Conservation (phyloP, 2,888 invertebrate species). For the Lissocephala sabroskyi region DNA sequence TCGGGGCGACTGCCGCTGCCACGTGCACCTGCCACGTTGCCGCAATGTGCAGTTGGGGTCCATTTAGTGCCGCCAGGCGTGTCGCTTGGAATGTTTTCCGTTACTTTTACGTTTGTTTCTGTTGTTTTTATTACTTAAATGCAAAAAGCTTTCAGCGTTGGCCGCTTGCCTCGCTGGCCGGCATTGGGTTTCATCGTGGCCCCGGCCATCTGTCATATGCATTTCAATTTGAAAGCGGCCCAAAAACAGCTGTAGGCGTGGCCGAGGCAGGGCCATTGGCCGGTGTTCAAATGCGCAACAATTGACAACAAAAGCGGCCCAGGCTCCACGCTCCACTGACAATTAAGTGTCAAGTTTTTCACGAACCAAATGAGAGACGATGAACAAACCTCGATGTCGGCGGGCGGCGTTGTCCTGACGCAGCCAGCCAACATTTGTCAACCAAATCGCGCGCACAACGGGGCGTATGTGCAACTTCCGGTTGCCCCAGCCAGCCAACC, state of each 20-base stretch:
- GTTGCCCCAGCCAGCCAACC: too few species aligned
- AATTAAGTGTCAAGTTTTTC: slow-evolving; percentile 60
- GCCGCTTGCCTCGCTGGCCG: too few species aligned
- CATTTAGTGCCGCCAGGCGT: background rate
- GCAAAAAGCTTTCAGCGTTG: background rate
- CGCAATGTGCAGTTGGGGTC: background rate
- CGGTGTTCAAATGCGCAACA: slow-evolving; percentile 49
- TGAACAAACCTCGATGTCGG: background rate
- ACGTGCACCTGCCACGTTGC: background rate
- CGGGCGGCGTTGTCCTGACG: background rate
- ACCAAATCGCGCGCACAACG: slow-evolving; percentile 32
- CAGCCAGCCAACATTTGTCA: slow-evolving; percentile 38
- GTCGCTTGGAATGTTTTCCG: background rate
- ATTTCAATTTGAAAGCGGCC: too few species aligned
- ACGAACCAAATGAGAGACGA: slow-evolving; percentile 27
- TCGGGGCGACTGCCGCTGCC: background rate
- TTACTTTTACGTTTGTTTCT: background rate
- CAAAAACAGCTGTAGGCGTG: too few species aligned
- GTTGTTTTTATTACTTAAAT: background rate
- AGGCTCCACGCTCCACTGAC: slow-evolving; percentile 34
- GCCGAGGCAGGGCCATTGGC: background rate
- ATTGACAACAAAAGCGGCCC: slow-evolving; percentile 54
- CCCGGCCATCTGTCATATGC: too few species aligned
- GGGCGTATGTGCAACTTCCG: slow-evolving; percentile 55
- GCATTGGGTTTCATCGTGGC: too few species aligned